These are phyloP conservation scores for Datnioides undecimradiatus DNA, from an alignment of 2,113 vertebrate species.

Conservation along the genomic window DNA sequence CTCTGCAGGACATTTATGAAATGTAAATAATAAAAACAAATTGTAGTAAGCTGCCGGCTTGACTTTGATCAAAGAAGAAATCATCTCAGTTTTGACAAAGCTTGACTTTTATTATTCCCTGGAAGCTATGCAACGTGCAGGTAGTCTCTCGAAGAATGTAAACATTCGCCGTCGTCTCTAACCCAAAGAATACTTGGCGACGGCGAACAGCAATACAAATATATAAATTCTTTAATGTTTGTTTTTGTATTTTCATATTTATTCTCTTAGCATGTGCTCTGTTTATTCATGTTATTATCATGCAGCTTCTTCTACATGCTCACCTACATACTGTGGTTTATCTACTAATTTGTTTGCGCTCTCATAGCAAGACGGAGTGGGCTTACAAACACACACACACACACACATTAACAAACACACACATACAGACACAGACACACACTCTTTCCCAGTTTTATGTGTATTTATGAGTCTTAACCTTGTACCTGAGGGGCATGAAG, in stretches of 20 bases:
- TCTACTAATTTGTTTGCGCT: slow-evolving; percentile 34
- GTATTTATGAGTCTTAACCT: slow-evolving; percentile 80
- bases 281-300: slow-evolving; percentile 70
- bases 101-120: slow-evolving; percentile 56
- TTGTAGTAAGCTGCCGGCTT: slow-evolving; percentile 15
- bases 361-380: slow-evolving; percentile 15
- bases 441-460: slow-evolving; percentile 47
- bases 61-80: slow-evolving; percentile 40
- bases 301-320: slow-evolving; percentile 47
- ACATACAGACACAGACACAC: no score
- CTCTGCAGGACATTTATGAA: slow-evolving; percentile 2
- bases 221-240: slow-evolving; percentile 54
- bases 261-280: slow-evolving; percentile 76
- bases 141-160: slow-evolving; percentile 58
- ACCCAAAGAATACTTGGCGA: slow-evolving; percentile 62
- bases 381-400: no score
- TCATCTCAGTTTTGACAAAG: slow-evolving; percentile 66
- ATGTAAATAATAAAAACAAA: background rate
- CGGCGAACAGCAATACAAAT: slow-evolving; percentile 63
- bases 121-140: slow-evolving; percentile 66
- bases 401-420: no score
- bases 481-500: slow-evolving; percentile 58
- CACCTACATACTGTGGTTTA: slow-evolving; percentile 52
- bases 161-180: slow-evolving; percentile 43
- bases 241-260: slow-evolving; percentile 75